Percentiles rank a stretch among this genome's conserved stretches.
These are phyloP conservation scores for Zeus faber DNA, from an alignment of 2,113 vertebrate species.

Conservation along the genomic window DNA sequence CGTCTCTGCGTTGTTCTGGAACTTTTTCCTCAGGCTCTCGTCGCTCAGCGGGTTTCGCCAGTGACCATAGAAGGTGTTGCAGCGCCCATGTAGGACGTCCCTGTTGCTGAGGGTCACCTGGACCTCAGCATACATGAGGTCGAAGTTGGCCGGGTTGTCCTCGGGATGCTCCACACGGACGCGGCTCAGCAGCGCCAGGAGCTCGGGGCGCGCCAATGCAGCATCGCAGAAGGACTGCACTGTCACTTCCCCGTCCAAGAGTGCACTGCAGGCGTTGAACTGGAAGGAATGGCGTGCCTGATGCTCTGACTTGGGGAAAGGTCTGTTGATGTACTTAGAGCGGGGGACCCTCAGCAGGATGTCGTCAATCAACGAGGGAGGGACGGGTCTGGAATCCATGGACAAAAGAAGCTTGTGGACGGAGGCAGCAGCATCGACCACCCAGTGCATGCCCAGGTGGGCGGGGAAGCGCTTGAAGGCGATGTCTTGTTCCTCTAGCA, in stretches of 20 bases:
- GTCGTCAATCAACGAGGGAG: conserved; percentile 67
- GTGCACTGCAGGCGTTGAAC: conserved; percentile 81
- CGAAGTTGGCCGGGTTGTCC: conserved; percentile 84
- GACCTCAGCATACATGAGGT: conserved; percentile 84
- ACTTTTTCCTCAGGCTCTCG: conserved; percentile 82
- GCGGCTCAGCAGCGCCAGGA: conserved; percentile 74
- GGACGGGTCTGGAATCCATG: conserved; percentile 52
- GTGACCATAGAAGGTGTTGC: conserved; percentile 88
- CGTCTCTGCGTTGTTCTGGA: conserved; percentile 71
- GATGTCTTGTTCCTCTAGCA: conserved; percentile 85
- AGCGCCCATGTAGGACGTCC: conserved; percentile 76
- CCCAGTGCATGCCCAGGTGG: conserved; percentile 91
- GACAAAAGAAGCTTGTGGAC: conserved; percentile 77
- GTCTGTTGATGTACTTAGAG: conserved; percentile 88
- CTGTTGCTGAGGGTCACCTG: conserved; percentile 75
- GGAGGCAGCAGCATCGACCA: conserved; percentile 79
- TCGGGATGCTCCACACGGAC: conserved; percentile 82
- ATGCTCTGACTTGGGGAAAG: conserved; percentile 84
- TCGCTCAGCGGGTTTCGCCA: conserved; percentile 86
- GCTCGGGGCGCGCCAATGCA: conserved; percentile 71
- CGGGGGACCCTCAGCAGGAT: conserved; percentile 80
- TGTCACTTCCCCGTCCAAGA: conserved; percentile 81
- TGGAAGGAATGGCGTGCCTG: conserved; percentile 89
- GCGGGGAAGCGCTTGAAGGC: conserved; percentile 88
- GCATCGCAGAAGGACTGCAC: conserved; percentile 73